These are phyloP conservation scores for Tetrax tetrax DNA, from an alignment of 2,113 vertebrate genomes.

Conservation along the genomic window DNA sequence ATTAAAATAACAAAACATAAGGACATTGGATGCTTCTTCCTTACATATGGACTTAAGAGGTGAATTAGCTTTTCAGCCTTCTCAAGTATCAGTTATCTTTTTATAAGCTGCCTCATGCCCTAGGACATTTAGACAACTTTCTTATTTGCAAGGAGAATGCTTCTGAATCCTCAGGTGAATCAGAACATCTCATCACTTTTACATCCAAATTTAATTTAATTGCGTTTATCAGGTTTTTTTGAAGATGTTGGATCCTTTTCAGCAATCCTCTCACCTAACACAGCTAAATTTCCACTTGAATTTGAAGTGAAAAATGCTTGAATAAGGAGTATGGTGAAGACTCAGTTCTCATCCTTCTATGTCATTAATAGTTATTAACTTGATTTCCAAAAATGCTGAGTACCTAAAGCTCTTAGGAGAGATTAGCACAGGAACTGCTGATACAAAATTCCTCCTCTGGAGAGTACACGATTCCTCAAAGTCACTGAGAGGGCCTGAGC, in stretches of 20 bases:
- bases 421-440: conserved; percentile 55
- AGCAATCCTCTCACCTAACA: conserved; percentile 30
- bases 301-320: conserved; percentile 55
- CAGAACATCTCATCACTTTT: conserved; percentile 8
- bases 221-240: neutral
- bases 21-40: neutral
- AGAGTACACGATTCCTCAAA: conserved; percentile 3
- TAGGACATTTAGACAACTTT: neutral
- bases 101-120: neutral
- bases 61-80: neutral
- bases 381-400: conserved; percentile 63
- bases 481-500: neutral
- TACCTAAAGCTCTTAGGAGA: conserved; percentile 48
- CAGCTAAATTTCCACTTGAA: conserved; percentile 12
- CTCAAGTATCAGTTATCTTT: neutral
- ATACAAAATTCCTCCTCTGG: conserved; percentile 31
- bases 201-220: conserved; percentile 36
- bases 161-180: neutral
- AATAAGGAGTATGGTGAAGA: conserved; percentile 41
- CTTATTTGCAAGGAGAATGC: neutral
- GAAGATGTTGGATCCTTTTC: conserved; percentile 48
- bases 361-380: conserved; percentile 63
- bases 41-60: neutral
- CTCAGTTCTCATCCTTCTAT: conserved; percentile 34
- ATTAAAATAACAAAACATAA: neutral